Evolutionary conservation across 2,113 vertebrate genomes (phyloP).

Genomic region (Sebastes schlegelii): DNA sequence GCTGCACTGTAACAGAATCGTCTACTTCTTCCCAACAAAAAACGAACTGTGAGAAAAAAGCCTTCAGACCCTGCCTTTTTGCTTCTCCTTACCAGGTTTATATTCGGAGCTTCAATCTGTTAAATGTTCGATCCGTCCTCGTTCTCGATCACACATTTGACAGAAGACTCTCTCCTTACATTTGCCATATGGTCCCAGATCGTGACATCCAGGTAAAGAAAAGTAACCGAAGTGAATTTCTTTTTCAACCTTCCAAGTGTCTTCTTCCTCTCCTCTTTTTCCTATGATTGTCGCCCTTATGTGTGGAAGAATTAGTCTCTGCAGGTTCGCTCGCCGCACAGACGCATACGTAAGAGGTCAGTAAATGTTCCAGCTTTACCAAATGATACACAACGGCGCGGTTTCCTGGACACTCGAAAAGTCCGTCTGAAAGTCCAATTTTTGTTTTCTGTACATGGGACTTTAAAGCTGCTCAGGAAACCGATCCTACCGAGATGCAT

Average conservation of each 20-base stretch:
- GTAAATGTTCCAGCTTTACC: slow-evolving; percentile 61
- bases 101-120: slow-evolving; percentile 32
- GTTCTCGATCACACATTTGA: neutral
- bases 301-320: slow-evolving; percentile 41
- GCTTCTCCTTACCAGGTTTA: slow-evolving; percentile 29
- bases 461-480: slow-evolving; percentile 60
- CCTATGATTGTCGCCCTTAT: slow-evolving; percentile 52
- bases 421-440: slow-evolving; percentile 21
- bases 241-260: slow-evolving; percentile 59
- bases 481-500: slow-evolving; percentile 63
- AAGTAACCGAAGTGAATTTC: slow-evolving; percentile 61
- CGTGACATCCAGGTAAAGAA: slow-evolving; percentile 39
- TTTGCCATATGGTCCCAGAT: slow-evolving; percentile 39
- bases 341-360: slow-evolving; percentile 40
- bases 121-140: slow-evolving; percentile 15
- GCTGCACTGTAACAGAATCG: slow-evolving; percentile 59
- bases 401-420: slow-evolving; percentile 69
- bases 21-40: slow-evolving; percentile 53
- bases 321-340: slow-evolving; percentile 49
- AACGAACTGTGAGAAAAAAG: slow-evolving; percentile 50
- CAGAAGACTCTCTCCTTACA: slow-evolving; percentile 18
- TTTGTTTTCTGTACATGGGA: slow-evolving; percentile 33
- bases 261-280: slow-evolving; percentile 45
- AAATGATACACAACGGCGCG: slow-evolving; percentile 50
- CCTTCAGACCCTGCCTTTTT: slow-evolving; percentile 50